Evolutionary conservation across 1,140 invertebrate species (phyloP).

Genomic region (Ostrea edulis): DNA sequence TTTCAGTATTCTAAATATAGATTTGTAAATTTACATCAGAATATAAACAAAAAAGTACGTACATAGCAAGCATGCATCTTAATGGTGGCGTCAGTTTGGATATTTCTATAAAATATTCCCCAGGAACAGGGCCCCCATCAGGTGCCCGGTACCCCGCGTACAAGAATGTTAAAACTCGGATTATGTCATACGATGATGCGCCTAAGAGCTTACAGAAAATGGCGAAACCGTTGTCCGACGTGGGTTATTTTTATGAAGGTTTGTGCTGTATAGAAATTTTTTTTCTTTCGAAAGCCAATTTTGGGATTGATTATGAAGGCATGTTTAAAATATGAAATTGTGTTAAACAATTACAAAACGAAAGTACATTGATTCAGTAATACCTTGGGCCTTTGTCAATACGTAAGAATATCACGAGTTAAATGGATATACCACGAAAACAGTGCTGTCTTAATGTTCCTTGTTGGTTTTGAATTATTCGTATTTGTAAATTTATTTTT

Average conservation of each 20-base stretch:
- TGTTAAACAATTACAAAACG: background rate
- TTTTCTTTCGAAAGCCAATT: no score
- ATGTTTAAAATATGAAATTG: background rate
- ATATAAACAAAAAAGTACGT: no score
- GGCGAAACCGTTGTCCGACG: background rate
- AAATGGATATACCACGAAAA: no score
- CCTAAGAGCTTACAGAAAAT: background rate
- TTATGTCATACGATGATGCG: background rate
- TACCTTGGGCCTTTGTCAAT: background rate
- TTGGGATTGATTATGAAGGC: background rate
- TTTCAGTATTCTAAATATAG: no score
- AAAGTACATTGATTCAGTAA: background rate
- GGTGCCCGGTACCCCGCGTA: background rate
- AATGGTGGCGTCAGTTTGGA: background rate
- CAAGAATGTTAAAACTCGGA: background rate
- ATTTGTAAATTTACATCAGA: no score
- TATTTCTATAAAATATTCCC: background rate
- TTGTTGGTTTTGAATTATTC: no score
- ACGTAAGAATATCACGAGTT: no score
- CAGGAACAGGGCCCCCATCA: background rate
- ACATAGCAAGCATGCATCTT: no score
- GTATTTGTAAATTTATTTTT: no score
- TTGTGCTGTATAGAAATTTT: background rate
- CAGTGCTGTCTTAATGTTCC: no score
- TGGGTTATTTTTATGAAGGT: conserved; percentile 2